Evolutionary conservation across 2,797 vertebrate species (phyloP), one percentile per base, ranked within the genome.

Genomic region (Epinephelus awoara): DNA sequence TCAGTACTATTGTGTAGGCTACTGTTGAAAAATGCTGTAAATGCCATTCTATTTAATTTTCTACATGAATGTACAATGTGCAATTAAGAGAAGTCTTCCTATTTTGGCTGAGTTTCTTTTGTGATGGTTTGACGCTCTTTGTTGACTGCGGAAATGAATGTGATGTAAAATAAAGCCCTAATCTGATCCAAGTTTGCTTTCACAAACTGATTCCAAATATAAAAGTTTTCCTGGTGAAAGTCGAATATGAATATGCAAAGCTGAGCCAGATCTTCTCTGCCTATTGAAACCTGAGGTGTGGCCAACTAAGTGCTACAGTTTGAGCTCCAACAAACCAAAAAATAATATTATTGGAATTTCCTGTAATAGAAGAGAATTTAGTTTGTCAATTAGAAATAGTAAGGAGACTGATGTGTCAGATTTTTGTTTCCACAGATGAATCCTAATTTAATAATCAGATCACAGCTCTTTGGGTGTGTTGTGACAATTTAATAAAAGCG

Each of bases 401-500:
- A 46, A 3, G 2, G 2, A 55, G 5, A 40, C 6, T 3, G 4
- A n/a, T 68, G 56, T 47, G 27, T 38, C 25, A 40, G 27, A 61
- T 49, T 47, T 1, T 47, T 38, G 8, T 17, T 64, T 46, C 6
- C 21, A 27, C 54, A 54, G 15, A 11, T 29, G 18, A 63, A 68
- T 29, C 42, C 38, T 5, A 25, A 47, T 58, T 68, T 64, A 54
- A 59, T 7, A 10, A 55, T 67, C 51, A 49, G 49, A 64, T 51
- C 44, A 34, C 29, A 8, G 40, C 52, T 64, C 46, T 29, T 51
- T 23, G 18, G 23, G 34, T 17, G 14, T 63, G 57, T 23, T 57
- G 34, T 47, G 57, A 51, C 21, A 23, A 56, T 58, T 57, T 70
- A 13, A 59, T 58, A 38, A 69, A 29, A 80, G 12, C n/a, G 5